Conservation (phyloP, 2,113 vertebrate species). For the Hylia prasina region DNA sequence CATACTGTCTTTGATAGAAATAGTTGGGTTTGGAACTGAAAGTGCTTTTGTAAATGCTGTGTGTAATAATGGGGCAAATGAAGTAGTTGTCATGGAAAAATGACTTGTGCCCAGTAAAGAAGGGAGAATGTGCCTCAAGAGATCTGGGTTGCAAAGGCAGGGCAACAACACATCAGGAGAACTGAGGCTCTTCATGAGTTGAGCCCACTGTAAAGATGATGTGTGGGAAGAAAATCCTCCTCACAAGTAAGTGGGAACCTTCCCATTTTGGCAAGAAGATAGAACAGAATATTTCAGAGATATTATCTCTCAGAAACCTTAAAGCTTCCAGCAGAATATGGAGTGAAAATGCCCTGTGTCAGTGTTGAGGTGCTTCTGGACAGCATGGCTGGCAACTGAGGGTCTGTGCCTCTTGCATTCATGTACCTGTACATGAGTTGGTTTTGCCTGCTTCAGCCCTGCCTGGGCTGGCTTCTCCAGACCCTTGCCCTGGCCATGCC, state of each 20-base stretch:
- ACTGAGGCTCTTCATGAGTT: not conserved
- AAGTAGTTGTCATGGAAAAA: not conserved
- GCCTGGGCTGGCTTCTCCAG: not conserved
- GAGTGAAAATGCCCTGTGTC: rapidly evolving
- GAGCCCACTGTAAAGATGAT: not conserved
- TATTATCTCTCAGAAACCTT: not conserved
- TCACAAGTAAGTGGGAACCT: not conserved
- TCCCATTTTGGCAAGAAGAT: not conserved
- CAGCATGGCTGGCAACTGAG: not conserved
- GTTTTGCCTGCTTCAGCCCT: not conserved
- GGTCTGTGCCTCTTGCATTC: not conserved
- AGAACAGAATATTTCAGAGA: not conserved
- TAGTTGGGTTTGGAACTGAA: not conserved
- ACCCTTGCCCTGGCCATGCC: not conserved
- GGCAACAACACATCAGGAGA: not conserved
- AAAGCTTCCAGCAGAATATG: not conserved
- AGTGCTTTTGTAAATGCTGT: not conserved
- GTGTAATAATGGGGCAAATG: not conserved
- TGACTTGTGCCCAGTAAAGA: not conserved
- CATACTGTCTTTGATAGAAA: not conserved
- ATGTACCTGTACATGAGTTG: not conserved
- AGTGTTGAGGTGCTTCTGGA: not conserved
- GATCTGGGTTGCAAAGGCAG: not conserved
- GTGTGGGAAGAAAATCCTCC: not conserved
- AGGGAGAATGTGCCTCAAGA: not conserved